Base-by-base conservation (phyloP, 1,140 invertebrate species). In the Thereuonema tuberculata region DNA sequence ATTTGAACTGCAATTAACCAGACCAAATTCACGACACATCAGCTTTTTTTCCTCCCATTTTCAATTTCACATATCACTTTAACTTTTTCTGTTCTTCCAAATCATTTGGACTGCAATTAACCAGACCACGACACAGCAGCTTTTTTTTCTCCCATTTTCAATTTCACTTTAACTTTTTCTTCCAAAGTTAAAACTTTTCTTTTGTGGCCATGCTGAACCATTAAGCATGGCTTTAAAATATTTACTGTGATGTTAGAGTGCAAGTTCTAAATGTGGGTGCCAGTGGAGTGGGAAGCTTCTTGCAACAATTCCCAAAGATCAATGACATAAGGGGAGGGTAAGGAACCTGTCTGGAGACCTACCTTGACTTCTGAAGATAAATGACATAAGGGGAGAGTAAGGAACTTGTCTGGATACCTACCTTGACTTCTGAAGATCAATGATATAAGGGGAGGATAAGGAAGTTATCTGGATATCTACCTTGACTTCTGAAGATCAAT, bases 71-170 rank as follows among this genome's bases (percentile, higher is more conserved):
- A 9, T 14, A 57, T 57, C 2, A 57, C 37, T 43, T 31, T 23
- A 12, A 55, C 53, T 31, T 55, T 55, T 26, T 57, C 56, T 47
- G 17, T 57, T 57, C 14, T 37, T 57, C 56, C 56, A 43, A n/a
- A 57, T 57, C 2, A 29, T 43, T 24, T 12, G 5, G 25, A 57
- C 25, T 26, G 56, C 37, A 57, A 12, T 57, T 57, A 12, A 20
- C 31, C 20, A 57, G n/a, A 12, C 17, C 27, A 5, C 27, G 17
- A 24, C 29, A 43, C 56, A 57, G 43, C 56, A 14, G 21, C 29
- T 55, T 57, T 20, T 20, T 47, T 57, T 25, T 24, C 2, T 37
- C 21, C 56, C 56, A 37, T 23, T 43, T 37, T 57, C 56, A 26
- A 57, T 43, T 47, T 57, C 31, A 20, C 24, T 27, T 55, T n/a